These are phyloP conservation scores for Illadopsis cleaveri DNA, from an alignment of 2,113 vertebrate genomes.

Conservation along the genomic window DNA sequence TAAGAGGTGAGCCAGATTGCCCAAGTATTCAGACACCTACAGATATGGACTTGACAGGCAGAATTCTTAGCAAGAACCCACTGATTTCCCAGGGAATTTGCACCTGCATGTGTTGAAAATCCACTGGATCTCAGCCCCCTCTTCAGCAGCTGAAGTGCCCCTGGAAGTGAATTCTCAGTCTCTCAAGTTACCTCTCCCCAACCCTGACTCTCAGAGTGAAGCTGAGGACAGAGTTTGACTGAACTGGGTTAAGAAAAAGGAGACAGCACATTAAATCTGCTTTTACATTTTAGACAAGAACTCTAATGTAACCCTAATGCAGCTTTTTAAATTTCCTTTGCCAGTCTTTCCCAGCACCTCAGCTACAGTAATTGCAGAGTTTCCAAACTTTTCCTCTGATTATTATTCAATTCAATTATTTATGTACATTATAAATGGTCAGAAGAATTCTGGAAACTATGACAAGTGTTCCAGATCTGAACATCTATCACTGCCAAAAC, in stretches of 20 bases:
- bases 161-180: neutral
- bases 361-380: slow-evolving; percentile 22
- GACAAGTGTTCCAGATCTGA: slow-evolving; percentile 37
- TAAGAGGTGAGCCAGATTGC: neutral
- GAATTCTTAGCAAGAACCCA: neutral
- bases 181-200: neutral
- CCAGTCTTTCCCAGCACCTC: slow-evolving; percentile 7
- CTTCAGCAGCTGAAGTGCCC: neutral
- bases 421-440: slow-evolving; percentile 40
- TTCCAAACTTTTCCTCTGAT: slow-evolving; percentile 36
- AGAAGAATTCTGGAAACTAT: slow-evolving; percentile 11
- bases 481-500: slow-evolving; percentile 20
- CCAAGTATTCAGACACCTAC: neutral
- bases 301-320: slow-evolving; percentile 21
- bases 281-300: neutral
- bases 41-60: neutral
- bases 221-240: neutral
- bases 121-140: neutral
- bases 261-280: neutral
- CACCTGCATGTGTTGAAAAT: neutral
- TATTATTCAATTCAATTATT: slow-evolving; percentile 54
- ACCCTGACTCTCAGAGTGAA: neutral
- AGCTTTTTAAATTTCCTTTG: neutral
- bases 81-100: neutral
- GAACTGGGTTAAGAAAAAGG: slow-evolving; percentile 1